These are phyloP conservation scores for Drosophila neotestacea DNA, from an alignment of 2,888 invertebrate species.

Conservation along the genomic window DNA sequence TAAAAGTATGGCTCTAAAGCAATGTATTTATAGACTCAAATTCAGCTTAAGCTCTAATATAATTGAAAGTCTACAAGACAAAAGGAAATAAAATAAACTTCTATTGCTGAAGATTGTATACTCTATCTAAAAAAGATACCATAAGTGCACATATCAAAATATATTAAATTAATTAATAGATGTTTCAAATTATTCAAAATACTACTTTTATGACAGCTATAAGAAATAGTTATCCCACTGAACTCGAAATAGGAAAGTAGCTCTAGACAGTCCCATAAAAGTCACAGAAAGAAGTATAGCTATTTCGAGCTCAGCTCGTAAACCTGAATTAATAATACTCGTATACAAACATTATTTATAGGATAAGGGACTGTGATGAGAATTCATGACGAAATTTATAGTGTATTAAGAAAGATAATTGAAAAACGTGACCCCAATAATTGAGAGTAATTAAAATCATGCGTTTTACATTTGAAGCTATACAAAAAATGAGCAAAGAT, in stretches of 20 bases:
- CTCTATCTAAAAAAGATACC: not conserved
- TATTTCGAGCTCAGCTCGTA: not conserved
- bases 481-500: not conserved
- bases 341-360: not conserved
- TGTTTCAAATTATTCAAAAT: too few species aligned
- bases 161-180: too few species aligned
- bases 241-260: too few species aligned
- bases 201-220: too few species aligned
- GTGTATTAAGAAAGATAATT: not conserved
- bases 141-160: too few species aligned
- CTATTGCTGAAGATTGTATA: not conserved
- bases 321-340: not conserved
- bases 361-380: too few species aligned
- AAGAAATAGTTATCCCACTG: too few species aligned
- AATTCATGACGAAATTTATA: not conserved
- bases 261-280: too few species aligned
- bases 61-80: slow-evolving; percentile 11
- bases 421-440: slow-evolving; percentile 29
- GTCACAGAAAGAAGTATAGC: not conserved
- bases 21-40: not conserved
- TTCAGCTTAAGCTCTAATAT: slow-evolving; percentile 3
- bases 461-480: not conserved
- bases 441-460: slow-evolving; percentile 22
- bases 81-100: slow-evolving; percentile 4
- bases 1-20: not conserved